Evolutionary conservation across 2,113 vertebrate genomes (phyloP), one percentile per base, ranked within the genome.

Genomic region (Bagarius yarrelli): DNA sequence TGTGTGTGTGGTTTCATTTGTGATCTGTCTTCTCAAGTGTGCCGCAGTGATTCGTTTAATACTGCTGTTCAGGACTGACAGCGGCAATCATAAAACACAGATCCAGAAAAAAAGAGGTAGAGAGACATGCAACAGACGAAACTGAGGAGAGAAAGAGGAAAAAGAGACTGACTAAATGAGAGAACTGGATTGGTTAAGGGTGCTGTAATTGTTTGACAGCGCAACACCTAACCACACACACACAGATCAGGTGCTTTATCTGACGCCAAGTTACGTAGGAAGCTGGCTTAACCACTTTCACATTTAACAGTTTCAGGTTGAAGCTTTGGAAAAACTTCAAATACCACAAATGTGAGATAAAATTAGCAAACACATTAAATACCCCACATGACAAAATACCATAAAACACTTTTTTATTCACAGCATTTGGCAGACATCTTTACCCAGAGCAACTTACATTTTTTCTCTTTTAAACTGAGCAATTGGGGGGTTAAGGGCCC

Each of bases 1-100:
- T 36, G 30, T 52, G 56, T 25, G 21, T 32, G 47, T 64, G 67
- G 60, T 82, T 82, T 82, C 73, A 76, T 36, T 82, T 59, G 61
- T 67, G 71, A 50, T 34, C 25, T 30, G 23, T 72, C 47, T 80
- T 64, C 23, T 50, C 25, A 40, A 72, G 14, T 71, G 70, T n/a
- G 34, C n/a, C 60, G 53, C 11, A 59, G 53, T 75, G 75, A 79
- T 67, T 76, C 53, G 16, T 71, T 83, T 40, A 84, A 87, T 69
- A 89, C 30, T 25, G 79, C 27, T 16, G 13, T 18, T 63, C 69
- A 53, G 57, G 23, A 27, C 25, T 81, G 32, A 63, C 55, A 21
- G 11, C 25, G 23, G 15, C 47, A 64, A 15, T 27, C 9, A 8
- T 53, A 23, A 67, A 56, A 36, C 12, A 30, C 36, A 23, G 83